Evolutionary conservation across 2,113 vertebrate species (phyloP), one percentile per base, ranked within the genome.

Genomic region (Microcebus murinus): DNA sequence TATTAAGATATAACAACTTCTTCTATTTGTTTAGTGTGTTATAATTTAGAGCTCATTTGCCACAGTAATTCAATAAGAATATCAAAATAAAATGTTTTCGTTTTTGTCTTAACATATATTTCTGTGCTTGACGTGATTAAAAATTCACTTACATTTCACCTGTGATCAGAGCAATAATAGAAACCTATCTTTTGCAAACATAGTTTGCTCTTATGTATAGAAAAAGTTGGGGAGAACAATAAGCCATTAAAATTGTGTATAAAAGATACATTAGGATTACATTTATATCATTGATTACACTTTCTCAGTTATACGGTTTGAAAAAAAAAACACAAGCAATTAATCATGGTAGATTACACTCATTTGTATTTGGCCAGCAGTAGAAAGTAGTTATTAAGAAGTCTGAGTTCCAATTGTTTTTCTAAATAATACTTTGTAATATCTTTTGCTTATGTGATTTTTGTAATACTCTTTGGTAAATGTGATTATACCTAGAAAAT

Each of bases 341-440:
- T 97, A 96, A 97, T 97, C 97, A 96, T 96, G 96, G 93, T 96
- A 97, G 95, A 95, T 97, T 97, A 95, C 90, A 96, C 87, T 97
- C 96, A 98, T 97, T 97, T 97, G 84, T 95, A 96, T 97, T 98
- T 98, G 97, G 95, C 90, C 87, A 95, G 89, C 80, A 95, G 80
- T 97, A 95, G 94, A 71, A 96, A 97, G 83, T 65, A 93, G 67
- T 96, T 97, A 97, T 96, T 97, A 95, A 96, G 94, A 97, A 97
- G 83, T 87, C 87, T 97, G 65, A 93, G 57, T 96, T 97, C 65
- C 84, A 92, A 90, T 97, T 98, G 93, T 97, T 96, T 95, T 61
- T 95, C 70, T 81, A 93, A 97, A 95, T 95, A 96, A 96, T 90
- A 93, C 70, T 89, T 95, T 96, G 85, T 82, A 91, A 96, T 97